These are phyloP conservation scores for Varanus komodoensis DNA, from an alignment of 2,113 vertebrate species.

Conservation along the genomic window DNA sequence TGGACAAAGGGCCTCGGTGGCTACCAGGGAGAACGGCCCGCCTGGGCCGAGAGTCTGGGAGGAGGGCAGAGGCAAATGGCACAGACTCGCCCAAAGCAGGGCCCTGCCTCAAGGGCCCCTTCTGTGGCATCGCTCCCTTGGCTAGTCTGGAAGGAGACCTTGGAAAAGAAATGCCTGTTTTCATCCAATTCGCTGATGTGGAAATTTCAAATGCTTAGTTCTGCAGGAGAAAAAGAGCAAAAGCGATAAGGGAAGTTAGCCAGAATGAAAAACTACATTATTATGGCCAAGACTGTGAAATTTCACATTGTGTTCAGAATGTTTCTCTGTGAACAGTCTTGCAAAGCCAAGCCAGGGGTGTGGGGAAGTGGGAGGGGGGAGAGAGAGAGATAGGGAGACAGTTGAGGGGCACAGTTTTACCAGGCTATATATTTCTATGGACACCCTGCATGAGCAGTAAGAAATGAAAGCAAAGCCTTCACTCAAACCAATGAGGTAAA, in stretches of 20 bases:
- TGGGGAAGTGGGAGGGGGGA: not conserved
- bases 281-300: not conserved
- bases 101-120: not conserved
- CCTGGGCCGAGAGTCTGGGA: not conserved
- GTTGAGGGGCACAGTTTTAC: not conserved
- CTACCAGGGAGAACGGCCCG: not conserved
- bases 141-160: not conserved
- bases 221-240: not conserved
- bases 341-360: not conserved
- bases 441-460: not conserved
- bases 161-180: not conserved
- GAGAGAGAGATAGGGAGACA: not conserved
- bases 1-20: constrained; percentile 3
- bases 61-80: not conserved
- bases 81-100: not conserved
- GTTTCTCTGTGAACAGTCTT: not conserved
- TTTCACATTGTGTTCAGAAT: not conserved
- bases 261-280: not conserved
- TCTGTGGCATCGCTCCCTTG: not conserved
- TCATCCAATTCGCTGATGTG: not conserved
- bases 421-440: not conserved
- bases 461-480: not conserved
- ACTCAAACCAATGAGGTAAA: not conserved
- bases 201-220: not conserved
- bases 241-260: not conserved